Conservation (phyloP, 2,113 vertebrate species). For the Numenius arquata region DNA sequence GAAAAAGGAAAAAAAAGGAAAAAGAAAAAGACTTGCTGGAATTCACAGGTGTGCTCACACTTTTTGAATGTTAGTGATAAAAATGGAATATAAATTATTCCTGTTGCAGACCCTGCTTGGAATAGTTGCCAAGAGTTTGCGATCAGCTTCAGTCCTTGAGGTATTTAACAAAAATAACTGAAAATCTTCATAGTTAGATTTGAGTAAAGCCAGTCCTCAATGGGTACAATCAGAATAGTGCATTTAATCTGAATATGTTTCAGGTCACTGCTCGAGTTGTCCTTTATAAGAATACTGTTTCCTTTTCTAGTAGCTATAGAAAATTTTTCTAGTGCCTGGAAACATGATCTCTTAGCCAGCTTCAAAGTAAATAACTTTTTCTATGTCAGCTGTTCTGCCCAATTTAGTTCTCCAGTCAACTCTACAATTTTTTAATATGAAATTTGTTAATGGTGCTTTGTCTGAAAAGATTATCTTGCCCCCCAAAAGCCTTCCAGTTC, state of each 20-base stretch:
- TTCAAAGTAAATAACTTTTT: constrained; percentile 4
- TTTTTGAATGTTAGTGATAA: not conserved
- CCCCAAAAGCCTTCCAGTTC: not conserved
- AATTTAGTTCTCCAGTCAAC: not conserved
- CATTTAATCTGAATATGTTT: not conserved
- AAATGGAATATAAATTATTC: not conserved
- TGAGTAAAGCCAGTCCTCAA: not conserved
- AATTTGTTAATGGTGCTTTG: not conserved
- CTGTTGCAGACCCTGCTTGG: not conserved
- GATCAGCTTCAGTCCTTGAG: not conserved
- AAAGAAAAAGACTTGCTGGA: not conserved
- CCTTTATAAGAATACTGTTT: not conserved
- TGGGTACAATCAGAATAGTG: not conserved
- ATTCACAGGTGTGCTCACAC: not conserved
- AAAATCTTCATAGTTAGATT: not conserved
- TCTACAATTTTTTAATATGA: not conserved
- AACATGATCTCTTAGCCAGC: not conserved
- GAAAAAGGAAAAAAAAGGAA: not conserved
- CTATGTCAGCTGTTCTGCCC: not conserved
- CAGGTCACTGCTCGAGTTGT: not conserved
- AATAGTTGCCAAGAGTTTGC: not conserved
- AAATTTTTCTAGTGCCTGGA: not conserved
- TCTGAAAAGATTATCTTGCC: not conserved
- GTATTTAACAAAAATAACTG: not conserved
- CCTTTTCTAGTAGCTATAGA: not conserved